These are phyloP conservation scores for Caenorhabditis uteleia DNA, from an alignment of 2,888 invertebrate genomes.

Conservation along the genomic window DNA sequence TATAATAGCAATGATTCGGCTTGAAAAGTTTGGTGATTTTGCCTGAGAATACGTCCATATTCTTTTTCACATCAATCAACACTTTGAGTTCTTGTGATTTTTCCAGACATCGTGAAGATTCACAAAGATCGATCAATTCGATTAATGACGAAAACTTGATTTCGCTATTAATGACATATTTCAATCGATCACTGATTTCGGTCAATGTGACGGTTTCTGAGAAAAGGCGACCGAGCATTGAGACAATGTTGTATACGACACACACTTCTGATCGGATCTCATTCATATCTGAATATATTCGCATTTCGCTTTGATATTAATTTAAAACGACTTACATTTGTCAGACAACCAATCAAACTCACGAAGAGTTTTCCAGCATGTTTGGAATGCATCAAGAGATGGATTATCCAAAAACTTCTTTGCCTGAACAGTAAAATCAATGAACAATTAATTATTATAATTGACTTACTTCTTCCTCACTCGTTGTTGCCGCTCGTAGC, in stretches of 20 bases:
- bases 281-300: slow-evolving; percentile 17
- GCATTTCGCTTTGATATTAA: background rate
- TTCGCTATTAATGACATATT: background rate
- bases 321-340: slow-evolving; percentile 12
- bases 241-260: slow-evolving; percentile 4
- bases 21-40: slow-evolving; percentile 36
- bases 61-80: slow-evolving; percentile 12
- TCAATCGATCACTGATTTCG: slow-evolving; percentile 10
- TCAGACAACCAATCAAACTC: slow-evolving; percentile 29
- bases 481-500: slow-evolving; percentile 1
- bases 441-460: too few relatives aligned
- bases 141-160: background rate
- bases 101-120: slow-evolving; percentile 19
- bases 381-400: slow-evolving; percentile 4
- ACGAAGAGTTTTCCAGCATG: slow-evolving; percentile 13
- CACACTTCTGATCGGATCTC: slow-evolving; percentile 9
- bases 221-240: slow-evolving; percentile 1
- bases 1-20: slow-evolving; percentile 32
- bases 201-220: slow-evolving; percentile 4
- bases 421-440: too few relatives aligned
- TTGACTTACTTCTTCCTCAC: slow-evolving; percentile 5
- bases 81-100: slow-evolving; percentile 1
- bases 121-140: slow-evolving; percentile 9
- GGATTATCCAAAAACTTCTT: slow-evolving; percentile 15
- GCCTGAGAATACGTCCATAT: slow-evolving; percentile 26